Conservation (phyloP, 2,888 invertebrate genomes). For the Scrobipalpa atriplicella region DNA sequence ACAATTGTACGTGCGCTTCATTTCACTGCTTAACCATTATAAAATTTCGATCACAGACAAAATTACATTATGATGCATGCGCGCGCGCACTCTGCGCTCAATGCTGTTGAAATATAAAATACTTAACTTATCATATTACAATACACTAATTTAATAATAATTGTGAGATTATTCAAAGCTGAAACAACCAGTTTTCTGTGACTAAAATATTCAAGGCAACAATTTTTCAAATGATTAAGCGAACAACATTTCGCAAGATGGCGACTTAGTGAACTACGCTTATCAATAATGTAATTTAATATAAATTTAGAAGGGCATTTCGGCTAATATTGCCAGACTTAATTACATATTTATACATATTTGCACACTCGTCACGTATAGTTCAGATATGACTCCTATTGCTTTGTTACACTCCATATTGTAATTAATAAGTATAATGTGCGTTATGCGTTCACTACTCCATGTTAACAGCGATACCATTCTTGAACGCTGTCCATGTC, state of each 20-base stretch:
- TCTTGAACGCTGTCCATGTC: neutral
- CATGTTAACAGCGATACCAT: neutral
- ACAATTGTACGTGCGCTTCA: conserved; percentile 62
- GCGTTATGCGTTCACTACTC: conserved; percentile 4
- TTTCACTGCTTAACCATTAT: conserved; percentile 76
- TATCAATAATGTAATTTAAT: conserved; percentile 35
- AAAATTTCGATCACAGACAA: conserved; percentile 81
- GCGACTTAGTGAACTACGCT: conserved; percentile 44
- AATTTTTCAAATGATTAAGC: conserved; percentile 64
- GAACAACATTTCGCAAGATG: conserved; percentile 57
- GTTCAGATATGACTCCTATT: conserved; percentile 32
- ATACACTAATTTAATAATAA: conserved; percentile 64
- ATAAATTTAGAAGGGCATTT: conserved; percentile 34
- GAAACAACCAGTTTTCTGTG: conserved; percentile 73
- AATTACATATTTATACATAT: conserved; percentile 37
- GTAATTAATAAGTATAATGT: conserved; percentile 12
- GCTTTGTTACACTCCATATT: neutral
- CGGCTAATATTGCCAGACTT: conserved; percentile 43
- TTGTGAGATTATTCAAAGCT: conserved; percentile 72
- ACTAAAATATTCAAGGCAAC: conserved; percentile 73
- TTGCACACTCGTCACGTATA: conserved; percentile 39
- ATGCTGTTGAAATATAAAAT: conserved; percentile 74
- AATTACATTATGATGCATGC: conserved; percentile 73
- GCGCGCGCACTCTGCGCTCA: conserved; percentile 62
- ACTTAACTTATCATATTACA: conserved; percentile 72